Percentiles rank a stretch among this genome's conserved stretches.
Evolutionary conservation across 2,797 vertebrate species (phyloP).

Genomic region (Labroides dimidiatus): DNA sequence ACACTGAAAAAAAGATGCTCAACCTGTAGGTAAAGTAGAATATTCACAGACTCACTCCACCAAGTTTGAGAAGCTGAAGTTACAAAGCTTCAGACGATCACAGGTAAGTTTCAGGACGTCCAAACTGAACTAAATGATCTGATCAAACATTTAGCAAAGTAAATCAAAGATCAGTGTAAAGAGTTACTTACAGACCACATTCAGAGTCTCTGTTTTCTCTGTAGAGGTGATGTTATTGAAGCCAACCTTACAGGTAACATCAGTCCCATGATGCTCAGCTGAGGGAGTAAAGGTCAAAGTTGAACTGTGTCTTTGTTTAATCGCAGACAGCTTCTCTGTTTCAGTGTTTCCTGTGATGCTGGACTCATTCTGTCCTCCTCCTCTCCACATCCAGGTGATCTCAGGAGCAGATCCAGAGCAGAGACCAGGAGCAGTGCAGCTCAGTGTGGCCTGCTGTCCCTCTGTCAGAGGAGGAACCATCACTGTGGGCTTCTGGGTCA

Average conservation of each 20-base stretch:
- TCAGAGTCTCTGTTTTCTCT: constrained; percentile 28
- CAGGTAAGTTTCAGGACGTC: no score
- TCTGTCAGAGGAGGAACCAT: constrained; percentile 42
- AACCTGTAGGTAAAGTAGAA: no score
- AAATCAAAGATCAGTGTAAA: neutral
- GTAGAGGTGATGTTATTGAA: constrained; percentile 11
- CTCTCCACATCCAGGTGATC: constrained; percentile 60
- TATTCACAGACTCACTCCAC: no score
- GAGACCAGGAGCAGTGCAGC: constrained; percentile 62
- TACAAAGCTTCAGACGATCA: no score
- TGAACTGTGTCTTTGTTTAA: constrained; percentile 31
- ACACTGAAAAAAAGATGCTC: no score
- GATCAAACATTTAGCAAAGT: no score
- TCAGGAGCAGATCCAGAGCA: constrained; percentile 44
- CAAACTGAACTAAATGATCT: no score
- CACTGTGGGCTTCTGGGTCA: constrained; percentile 51
- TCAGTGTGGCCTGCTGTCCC: constrained; percentile 43
- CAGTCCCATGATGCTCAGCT: constrained; percentile 33
- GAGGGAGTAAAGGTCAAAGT: constrained; percentile 47
- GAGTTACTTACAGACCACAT: constrained; percentile 54
- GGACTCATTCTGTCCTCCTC: neutral
- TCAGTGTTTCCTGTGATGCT: neutral
- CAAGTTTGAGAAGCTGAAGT: no score
- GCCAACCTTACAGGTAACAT: constrained; percentile 45
- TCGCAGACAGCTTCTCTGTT: neutral